Evolutionary conservation across 2,113 vertebrate species (phyloP).

Genomic region (Cercopithecus mona): DNA sequence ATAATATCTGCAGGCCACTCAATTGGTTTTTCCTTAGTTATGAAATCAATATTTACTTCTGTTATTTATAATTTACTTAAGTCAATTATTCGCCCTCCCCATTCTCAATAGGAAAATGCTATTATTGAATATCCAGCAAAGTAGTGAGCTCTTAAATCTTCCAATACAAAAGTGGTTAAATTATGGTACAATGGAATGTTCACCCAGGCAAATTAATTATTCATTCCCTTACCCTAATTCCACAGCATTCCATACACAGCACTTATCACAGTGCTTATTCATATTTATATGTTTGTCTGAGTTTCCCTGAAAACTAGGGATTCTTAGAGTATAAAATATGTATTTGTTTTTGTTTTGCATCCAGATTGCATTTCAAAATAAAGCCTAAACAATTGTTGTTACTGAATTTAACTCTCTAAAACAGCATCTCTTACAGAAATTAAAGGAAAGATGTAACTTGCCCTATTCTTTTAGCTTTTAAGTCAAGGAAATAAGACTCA

Average conservation of each 20-base stretch:
- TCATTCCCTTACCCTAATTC: too few species aligned
- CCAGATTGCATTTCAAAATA: not conserved
- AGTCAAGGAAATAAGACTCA: not conserved
- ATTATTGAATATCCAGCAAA: too few species aligned
- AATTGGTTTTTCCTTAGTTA: not conserved
- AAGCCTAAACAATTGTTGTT: not conserved
- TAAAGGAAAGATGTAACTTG: not conserved
- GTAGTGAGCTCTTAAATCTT: too few species aligned
- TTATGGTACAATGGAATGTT: too few species aligned
- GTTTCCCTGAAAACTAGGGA: not conserved
- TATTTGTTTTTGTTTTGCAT: not conserved
- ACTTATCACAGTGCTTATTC: not conserved
- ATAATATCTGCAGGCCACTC: not conserved
- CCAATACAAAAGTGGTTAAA: too few species aligned
- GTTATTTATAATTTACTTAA: too few species aligned
- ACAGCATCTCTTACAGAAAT: not conserved
- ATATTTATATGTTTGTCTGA: not conserved
- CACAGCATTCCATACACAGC: not conserved
- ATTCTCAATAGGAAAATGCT: too few species aligned
- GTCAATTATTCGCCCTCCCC: too few species aligned
- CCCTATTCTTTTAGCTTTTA: not conserved
- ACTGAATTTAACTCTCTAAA: not conserved
- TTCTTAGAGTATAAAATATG: not conserved
- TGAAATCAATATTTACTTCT: not conserved
- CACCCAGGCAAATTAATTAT: too few species aligned